Conservation (phyloP, 2,888 invertebrate genomes). For the Allophyes oxyacanthae region DNA sequence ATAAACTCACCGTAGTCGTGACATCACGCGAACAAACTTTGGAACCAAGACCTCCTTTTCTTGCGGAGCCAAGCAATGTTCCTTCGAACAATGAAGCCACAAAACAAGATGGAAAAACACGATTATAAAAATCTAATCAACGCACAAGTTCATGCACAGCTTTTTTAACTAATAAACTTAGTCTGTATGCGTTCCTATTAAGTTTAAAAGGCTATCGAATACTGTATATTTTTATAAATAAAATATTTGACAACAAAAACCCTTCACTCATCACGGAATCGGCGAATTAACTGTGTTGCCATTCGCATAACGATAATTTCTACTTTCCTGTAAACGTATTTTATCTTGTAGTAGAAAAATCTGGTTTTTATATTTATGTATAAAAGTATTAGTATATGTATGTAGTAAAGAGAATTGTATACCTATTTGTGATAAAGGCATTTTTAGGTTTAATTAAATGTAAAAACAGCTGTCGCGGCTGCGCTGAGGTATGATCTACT, state of each 20-base stretch:
- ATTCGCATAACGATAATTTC: not conserved
- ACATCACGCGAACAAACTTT: conserved; percentile 66
- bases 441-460: too few species aligned
- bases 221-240: conserved; percentile 36
- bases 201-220: conserved; percentile 17
- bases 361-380: too few species aligned
- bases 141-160: conserved; percentile 26
- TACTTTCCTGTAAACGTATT: too few species aligned
- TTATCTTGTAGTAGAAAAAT: too few species aligned
- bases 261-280: conserved; percentile 44
- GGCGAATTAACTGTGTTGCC: conserved; percentile 46
- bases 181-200: conserved; percentile 1
- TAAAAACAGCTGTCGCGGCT: too few species aligned
- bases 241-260: conserved; percentile 63
- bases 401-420: too few species aligned
- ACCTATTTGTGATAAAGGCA: too few species aligned
- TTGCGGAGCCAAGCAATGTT: conserved; percentile 34
- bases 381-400: too few species aligned
- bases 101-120: conserved; percentile 46
- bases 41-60: conserved; percentile 60
- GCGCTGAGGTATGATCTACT: too few species aligned
- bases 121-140: conserved; percentile 26
- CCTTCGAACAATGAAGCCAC: conserved; percentile 60
- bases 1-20: conserved; percentile 77
- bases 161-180: conserved; percentile 9